Conservation (phyloP, 2,888 invertebrate genomes). For the Metellina segmentata region DNA sequence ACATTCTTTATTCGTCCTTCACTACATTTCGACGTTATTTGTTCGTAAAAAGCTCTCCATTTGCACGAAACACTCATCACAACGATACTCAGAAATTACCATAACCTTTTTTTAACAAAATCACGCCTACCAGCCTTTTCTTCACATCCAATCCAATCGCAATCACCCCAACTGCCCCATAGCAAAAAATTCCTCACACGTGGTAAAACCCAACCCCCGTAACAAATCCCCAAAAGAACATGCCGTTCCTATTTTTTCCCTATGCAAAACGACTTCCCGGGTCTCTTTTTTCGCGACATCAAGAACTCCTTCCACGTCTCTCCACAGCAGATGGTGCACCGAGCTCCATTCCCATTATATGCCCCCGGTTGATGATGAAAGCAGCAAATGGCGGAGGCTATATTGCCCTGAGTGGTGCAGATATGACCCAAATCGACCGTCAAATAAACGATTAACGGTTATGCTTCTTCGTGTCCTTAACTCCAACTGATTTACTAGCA, state of each 20-base stretch:
- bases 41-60: too few species aligned
- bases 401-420: slow-evolving; percentile 4
- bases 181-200: too few species aligned
- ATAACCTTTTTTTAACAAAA: too few species aligned
- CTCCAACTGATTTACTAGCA: slow-evolving; percentile 19
- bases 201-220: too few species aligned
- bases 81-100: too few species aligned
- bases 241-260: background rate
- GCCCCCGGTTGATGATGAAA: slow-evolving; percentile 33
- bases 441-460: slow-evolving; percentile 41
- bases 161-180: too few species aligned
- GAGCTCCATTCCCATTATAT: slow-evolving; percentile 3
- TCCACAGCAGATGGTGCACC: slow-evolving; percentile 16
- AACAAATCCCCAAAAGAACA: too few species aligned
- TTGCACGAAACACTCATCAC: too few species aligned
- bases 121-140: too few species aligned
- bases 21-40: too few species aligned
- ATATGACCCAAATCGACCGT: slow-evolving; percentile 46
- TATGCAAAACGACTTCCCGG: slow-evolving; percentile 2
- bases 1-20: too few species aligned
- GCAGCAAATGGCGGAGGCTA: background rate
- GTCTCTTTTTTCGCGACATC: background rate
- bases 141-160: too few species aligned
- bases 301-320: background rate
- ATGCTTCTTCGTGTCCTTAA: slow-evolving; percentile 23